Base-by-base conservation (phyloP, 2,888 invertebrate genomes). In the Pristionchus fissidentatus region DNA sequence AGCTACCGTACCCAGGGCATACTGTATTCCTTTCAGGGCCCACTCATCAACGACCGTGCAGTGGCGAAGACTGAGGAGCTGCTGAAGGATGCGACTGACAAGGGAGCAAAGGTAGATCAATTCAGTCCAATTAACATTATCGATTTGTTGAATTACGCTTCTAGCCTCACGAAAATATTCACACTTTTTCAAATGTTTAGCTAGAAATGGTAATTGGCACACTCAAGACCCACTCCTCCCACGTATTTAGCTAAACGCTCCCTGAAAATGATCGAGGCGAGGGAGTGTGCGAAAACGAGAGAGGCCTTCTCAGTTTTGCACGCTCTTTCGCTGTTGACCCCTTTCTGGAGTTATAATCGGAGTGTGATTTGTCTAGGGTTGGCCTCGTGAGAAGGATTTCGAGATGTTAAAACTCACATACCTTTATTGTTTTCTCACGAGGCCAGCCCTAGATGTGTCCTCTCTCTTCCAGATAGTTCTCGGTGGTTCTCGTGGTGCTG, bases 21-120 rank as follows among this genome's bases (percentile, higher is more conserved):
- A n/a, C n/a, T n/a, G n/a, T n/a, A 38, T 66, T 38, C 8, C 38
- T 19, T n/a, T 83, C 95, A 96, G 90, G 98, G 99, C 0, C 98
- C 99, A 0, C 94, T 99, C 10, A 96, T 99, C 75, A 99, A 99
- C 93, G 92, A 82, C n/a, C 43, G 82, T 32, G 82, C 82, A 38
- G 82, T 82, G 19, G 70, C 66, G 19, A 82, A 82, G 52, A 70
- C 52, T 38, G 52, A 66, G 32, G 66, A 49, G 46, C 43, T 82
- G 35, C 29, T 82, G 46, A 70, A 66, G 52, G 97, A 98, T 94
- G 98, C 98, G 0, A 93, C 95, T 22, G 92, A 93, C 0, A 96
- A 96, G 93, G 97, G 98, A 29, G 98, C 97, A 0, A 95, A 94
- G 87, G 87, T 94, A 35, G 26, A 32, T 7, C 22, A 41, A 22